phyloP scores from a whole-genome alignment of 2,888 invertebrate genomes.

The Dryococelus australis region DNA sequence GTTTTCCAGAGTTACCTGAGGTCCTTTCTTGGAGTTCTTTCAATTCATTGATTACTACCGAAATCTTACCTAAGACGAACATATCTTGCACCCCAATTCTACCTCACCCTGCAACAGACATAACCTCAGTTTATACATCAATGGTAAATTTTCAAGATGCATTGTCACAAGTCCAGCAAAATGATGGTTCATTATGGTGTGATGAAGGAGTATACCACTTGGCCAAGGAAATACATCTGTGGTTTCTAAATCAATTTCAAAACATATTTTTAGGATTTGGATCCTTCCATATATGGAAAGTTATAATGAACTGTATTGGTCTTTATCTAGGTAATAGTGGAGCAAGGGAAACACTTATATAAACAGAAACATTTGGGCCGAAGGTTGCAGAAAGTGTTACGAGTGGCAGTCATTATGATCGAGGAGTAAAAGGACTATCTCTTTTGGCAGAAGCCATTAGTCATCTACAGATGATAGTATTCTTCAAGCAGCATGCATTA shows the following conservation, averaged over 20 bases:
- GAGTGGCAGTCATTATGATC: slow-evolving; percentile 11
- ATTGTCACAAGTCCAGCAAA: neutral
- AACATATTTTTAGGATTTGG: slow-evolving; percentile 13
- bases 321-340: neutral
- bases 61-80: neutral
- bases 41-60: neutral
- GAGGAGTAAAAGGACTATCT: neutral
- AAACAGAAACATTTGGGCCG: too few species aligned
- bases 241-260: neutral
- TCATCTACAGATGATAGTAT: neutral
- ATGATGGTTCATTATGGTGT: slow-evolving; percentile 18
- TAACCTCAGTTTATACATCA: neutral
- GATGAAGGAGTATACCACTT: slow-evolving; percentile 3
- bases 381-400: neutral
- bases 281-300: neutral
- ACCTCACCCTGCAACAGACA: slow-evolving; percentile 11
- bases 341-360: slow-evolving; percentile 5
- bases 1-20: neutral
- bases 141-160: slow-evolving; percentile 20
- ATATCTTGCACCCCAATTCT: neutral
- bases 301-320: slow-evolving; percentile 16
- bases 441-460: neutral
- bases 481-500: neutral
- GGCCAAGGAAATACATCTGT: neutral
- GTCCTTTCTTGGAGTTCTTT: neutral